These are phyloP conservation scores for Argynnis bischoffii DNA, from an alignment of 2,888 invertebrate genomes.

Conservation along the genomic window DNA sequence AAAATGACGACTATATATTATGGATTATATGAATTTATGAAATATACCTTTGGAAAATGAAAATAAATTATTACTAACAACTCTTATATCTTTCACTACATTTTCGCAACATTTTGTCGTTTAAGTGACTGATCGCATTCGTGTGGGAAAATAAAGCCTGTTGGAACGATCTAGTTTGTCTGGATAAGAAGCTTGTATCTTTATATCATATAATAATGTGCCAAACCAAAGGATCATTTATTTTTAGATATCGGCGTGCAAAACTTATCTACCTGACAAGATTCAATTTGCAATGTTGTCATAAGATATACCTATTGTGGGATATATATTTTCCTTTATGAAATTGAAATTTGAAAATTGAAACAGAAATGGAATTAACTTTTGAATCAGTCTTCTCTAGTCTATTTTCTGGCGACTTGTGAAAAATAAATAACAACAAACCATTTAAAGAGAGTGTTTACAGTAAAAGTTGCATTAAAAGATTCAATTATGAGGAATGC, in stretches of 20 bases:
- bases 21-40: no score
- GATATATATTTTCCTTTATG: no score
- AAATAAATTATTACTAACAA: no score
- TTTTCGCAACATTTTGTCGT: not conserved
- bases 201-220: not conserved
- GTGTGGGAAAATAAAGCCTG: conserved; percentile 10
- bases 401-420: not conserved
- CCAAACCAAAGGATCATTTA: no score
- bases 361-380: no score
- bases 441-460: conserved; percentile 11
- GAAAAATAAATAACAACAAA: not conserved
- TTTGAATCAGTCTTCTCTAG: conserved; percentile 13
- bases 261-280: no score
- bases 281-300: no score
- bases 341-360: no score
- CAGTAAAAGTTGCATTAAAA: conserved; percentile 28
- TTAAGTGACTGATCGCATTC: conserved; percentile 10
- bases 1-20: no score
- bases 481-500: conserved; percentile 31
- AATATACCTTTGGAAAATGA: no score
- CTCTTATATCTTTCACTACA: not conserved
- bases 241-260: no score
- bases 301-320: no score
- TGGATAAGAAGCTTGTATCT: conserved; percentile 9
- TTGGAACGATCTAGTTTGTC: not conserved